Base-by-base conservation (phyloP, 1,140 invertebrate genomes). In the Araneus ventricosus region DNA sequence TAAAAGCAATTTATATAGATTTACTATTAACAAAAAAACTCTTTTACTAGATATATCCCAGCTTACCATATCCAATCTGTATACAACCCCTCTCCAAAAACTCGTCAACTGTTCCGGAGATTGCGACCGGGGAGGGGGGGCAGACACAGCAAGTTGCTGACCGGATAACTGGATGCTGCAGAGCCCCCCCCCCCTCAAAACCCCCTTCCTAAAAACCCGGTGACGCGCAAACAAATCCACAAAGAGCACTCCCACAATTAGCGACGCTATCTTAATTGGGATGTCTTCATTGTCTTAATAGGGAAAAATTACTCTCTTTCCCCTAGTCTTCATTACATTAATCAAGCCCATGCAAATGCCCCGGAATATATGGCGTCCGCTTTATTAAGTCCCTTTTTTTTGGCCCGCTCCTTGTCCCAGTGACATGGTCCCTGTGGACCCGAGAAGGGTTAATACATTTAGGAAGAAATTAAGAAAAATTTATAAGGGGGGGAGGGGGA, bases 381-480 rank as follows among this genome's bases (percentile, higher is more conserved):
- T 61, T 90, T 90, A 80, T 90, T 82, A 82, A 61, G 75, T 4
- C 22, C n/a, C 14, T 7, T 3, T 34, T 37, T 75, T 75, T 37
- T 17, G 22, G 7, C 20, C 30, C 30, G 1, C 20, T 27, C 30
- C 27, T 34, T 34, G 70, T 75, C 70, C 45, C n/a, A 37, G 24
- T 57, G 88, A 39, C 52, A 41, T 10, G 37, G 45, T 90, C 88
- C 88, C 88, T 37, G 22, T 34, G 57, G 88, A 82, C n/a, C 75
- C 17, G 34, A 59, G 52, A 59, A 82, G 88, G 45, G 70, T 82
- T 57, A 80, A 82, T 82, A 45, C 88, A 90, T 90, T 90, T 82
- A 90, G 75, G 41, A 90, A 90, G 70, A 90, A 80, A 90, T 90
- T 90, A 90, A 90, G 88, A 90, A 90, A 90, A 90, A 90, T 90